Percentiles rank a stretch among this genome's conserved stretches.
Conservation (phyloP, 2,888 invertebrate species). For the Dioctria linearis region DNA sequence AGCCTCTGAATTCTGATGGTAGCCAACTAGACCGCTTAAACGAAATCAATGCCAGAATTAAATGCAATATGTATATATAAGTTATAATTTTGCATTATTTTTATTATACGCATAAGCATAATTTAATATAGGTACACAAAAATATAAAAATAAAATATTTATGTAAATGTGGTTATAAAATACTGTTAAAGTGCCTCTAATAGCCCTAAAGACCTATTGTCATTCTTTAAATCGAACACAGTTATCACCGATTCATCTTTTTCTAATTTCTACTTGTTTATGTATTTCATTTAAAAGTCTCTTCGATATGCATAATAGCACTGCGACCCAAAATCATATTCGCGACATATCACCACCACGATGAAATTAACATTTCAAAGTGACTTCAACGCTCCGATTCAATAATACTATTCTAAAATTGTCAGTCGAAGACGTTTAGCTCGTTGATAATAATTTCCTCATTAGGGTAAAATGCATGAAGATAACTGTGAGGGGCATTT, state of each 20-base stretch:
- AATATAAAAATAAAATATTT: too few species aligned
- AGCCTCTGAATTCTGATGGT: too few species aligned
- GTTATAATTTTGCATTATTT: too few species aligned
- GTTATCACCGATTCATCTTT: neutral
- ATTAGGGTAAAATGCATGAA: conserved; percentile 9
- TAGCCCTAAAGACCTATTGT: neutral
- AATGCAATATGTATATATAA: too few species aligned
- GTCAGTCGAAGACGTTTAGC: conserved; percentile 3
- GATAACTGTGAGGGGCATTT: conserved; percentile 6
- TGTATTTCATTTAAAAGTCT: neutral
- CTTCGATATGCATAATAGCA: neutral
- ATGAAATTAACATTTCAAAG: neutral
- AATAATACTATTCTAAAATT: neutral
- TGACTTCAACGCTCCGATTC: neutral
- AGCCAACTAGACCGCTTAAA: too few species aligned
- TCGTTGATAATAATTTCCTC: conserved; percentile 7
- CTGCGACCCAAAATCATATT: neutral
- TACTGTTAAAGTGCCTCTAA: neutral
- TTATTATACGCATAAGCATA: too few species aligned
- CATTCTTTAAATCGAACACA: neutral
- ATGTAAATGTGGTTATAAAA: neutral
- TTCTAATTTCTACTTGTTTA: neutral
- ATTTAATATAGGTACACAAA: too few species aligned
- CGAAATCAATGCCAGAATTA: too few species aligned
- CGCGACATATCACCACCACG: neutral